Percentiles rank a stretch among this genome's conserved stretches.
Conservation (phyloP, 1,140 invertebrate genomes). For the Listronotus oregonensis region DNA sequence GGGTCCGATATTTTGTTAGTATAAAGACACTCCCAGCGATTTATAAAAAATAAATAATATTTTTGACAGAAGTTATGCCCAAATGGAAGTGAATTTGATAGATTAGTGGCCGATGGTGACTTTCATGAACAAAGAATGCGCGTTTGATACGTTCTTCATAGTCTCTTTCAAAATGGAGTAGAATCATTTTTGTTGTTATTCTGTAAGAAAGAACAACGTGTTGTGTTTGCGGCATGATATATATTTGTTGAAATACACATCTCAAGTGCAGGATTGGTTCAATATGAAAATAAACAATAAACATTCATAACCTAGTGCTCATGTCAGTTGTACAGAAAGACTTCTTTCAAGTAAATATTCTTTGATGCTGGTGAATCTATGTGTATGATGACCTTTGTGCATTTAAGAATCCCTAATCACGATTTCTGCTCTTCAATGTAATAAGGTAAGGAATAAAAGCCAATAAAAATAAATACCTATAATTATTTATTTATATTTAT, state of each 20-base stretch:
- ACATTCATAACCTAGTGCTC: slow-evolving; percentile 21
- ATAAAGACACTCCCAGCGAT: slow-evolving; percentile 36
- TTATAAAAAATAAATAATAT: slow-evolving; percentile 30
- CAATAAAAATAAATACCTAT: not conserved
- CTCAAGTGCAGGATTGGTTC: slow-evolving; percentile 7
- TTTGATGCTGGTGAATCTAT: slow-evolving; percentile 37
- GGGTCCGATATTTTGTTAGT: slow-evolving; percentile 38
- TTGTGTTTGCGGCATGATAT: slow-evolving; percentile 14
- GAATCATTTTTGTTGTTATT: slow-evolving; percentile 46
- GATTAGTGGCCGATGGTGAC: slow-evolving; percentile 27
- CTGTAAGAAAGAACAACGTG: slow-evolving; percentile 24
- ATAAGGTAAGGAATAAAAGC: not conserved
- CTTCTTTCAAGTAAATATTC: slow-evolving; percentile 17
- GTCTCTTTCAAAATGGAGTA: slow-evolving; percentile 47
- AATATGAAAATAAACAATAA: slow-evolving; percentile 2
- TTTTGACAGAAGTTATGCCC: slow-evolving; percentile 38
- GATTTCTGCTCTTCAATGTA: slow-evolving; percentile 9
- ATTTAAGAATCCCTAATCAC: slow-evolving; percentile 6
- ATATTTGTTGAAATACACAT: not conserved
- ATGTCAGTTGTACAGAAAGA: slow-evolving; percentile 26
- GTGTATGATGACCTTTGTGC: slow-evolving; percentile 37
- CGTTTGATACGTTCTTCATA: slow-evolving; percentile 36
- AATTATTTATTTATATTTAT: no score
- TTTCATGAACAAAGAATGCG: slow-evolving; percentile 40
- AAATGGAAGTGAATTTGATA: slow-evolving; percentile 29